Percentiles rank a stretch among this genome's conserved stretches.
phyloP scores from a whole-genome alignment of 2,888 invertebrate genomes.

The Aphidoletes aphidimyza region DNA sequence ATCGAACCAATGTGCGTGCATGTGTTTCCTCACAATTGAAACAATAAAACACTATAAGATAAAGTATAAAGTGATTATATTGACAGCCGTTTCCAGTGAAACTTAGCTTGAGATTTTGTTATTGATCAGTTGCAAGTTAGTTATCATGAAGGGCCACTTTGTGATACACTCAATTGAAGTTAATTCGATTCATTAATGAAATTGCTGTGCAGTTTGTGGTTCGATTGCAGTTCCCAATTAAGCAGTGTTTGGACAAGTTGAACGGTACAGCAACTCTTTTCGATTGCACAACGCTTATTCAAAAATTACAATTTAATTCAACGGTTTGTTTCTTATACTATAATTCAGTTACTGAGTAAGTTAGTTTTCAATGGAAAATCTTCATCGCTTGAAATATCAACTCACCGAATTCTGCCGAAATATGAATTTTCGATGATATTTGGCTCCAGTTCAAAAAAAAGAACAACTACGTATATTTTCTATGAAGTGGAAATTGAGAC shows the following conservation, averaged over 20 bases:
- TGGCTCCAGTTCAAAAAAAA: slow-evolving; percentile 6
- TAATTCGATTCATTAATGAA: slow-evolving; percentile 26
- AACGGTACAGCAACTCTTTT: neutral
- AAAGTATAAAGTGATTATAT: neutral
- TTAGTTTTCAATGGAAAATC: neutral
- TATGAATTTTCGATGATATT: slow-evolving; percentile 29
- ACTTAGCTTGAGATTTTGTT: neutral
- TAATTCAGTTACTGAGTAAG: neutral
- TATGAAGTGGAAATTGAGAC: neutral
- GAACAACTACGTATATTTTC: neutral
- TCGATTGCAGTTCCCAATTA: neutral
- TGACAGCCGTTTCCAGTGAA: neutral
- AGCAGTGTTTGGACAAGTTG: neutral
- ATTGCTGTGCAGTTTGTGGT: neutral
- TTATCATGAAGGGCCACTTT: neutral
- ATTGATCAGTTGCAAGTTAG: neutral
- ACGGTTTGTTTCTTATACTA: neutral
- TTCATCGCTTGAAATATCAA: no score
- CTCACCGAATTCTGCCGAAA: no score
- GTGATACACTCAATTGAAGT: slow-evolving; percentile 20
- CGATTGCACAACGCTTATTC: no score
- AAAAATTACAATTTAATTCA: neutral
- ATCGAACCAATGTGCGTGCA: neutral
- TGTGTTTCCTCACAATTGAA: neutral
- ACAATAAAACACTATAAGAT: no score